Conservation (phyloP, 2,888 invertebrate species). For the Flexamia atlantica region DNA sequence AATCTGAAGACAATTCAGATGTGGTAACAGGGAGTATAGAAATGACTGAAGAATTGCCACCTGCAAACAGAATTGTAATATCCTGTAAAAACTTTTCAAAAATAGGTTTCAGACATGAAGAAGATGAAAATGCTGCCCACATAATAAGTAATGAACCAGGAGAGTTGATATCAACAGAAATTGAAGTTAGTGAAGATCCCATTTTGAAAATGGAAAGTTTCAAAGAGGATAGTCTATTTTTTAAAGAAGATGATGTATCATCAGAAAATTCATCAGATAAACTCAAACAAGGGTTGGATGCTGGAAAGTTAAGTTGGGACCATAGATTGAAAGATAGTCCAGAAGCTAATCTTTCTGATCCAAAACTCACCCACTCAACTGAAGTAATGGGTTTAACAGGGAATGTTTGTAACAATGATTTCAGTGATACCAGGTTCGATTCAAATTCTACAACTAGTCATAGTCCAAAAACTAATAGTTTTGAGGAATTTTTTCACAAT, state of each 20-base stretch:
- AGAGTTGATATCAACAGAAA: slow-evolving; percentile 3
- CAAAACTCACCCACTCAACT: no score
- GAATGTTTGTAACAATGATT: not conserved
- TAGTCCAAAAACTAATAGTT: not conserved
- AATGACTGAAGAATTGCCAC: not conserved
- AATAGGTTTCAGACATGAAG: slow-evolving; percentile 21
- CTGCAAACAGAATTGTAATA: slow-evolving; percentile 3
- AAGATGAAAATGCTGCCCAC: not conserved
- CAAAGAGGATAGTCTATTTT: not conserved
- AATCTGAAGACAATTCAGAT: not conserved
- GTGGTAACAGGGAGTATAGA: not conserved
- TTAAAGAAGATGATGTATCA: not conserved
- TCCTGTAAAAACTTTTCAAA: slow-evolving; percentile 22
- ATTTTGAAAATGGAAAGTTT: slow-evolving; percentile 17
- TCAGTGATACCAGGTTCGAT: not conserved
- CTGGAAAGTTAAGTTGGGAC: not conserved
- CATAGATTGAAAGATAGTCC: not conserved
- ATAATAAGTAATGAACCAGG: not conserved
- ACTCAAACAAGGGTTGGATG: not conserved
- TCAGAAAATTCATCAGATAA: not conserved
- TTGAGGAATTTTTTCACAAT: not conserved
- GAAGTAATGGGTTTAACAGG: not conserved
- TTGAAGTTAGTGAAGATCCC: slow-evolving; percentile 23
- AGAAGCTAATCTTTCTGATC: not conserved
- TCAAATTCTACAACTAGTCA: not conserved